Evolutionary conservation across 2,888 invertebrate species (phyloP), one percentile per base, ranked within the genome.

Genomic region (Agonopterix arenella): DNA sequence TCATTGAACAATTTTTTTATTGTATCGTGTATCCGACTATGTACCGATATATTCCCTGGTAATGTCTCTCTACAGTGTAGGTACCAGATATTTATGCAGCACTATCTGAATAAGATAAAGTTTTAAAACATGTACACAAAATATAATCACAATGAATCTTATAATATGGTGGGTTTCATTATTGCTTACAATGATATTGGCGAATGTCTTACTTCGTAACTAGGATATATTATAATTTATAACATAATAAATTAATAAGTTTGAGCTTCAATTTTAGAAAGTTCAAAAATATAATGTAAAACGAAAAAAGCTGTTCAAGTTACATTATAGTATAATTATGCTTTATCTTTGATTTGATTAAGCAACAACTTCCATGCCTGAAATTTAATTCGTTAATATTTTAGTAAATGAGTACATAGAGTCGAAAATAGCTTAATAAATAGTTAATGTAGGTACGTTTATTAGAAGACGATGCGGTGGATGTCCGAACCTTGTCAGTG

Each of bases 111-210:
- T 57, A 61, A 28, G 28, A 28, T 28, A 28, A 28, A 28, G 28
- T 28, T 28, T 28, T 28, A 28, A 28, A 28, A 28, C 28, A 28
- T 28, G 28, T 28, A 28, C 28, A 28, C 28, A 28, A 11, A 59
- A 52, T 50, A 51, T 53, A 58, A 61, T 62, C 60, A 69, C 64
- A 57, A 68, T 58, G 54, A 54, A 60, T 54, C 61, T 70, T 68
- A 66, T 54, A 60, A 52, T 68, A 73, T 60, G 58, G 61, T 73
- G 68, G 70, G 60, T 64, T 72, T 74, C 64, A 74, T 74, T 83
- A 84, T 83, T 84, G 83, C 81, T 84, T 82, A 80, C 56, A 70
- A 73, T 80, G 79, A 80, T 81, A 80, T 70, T 77, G 77, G 78
- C 77, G 69, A 72, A 71, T 66, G 61, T 66, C 76, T 78, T 81